Base-by-base conservation (phyloP, 2,113 vertebrate genomes). In the Bubo bubo region DNA sequence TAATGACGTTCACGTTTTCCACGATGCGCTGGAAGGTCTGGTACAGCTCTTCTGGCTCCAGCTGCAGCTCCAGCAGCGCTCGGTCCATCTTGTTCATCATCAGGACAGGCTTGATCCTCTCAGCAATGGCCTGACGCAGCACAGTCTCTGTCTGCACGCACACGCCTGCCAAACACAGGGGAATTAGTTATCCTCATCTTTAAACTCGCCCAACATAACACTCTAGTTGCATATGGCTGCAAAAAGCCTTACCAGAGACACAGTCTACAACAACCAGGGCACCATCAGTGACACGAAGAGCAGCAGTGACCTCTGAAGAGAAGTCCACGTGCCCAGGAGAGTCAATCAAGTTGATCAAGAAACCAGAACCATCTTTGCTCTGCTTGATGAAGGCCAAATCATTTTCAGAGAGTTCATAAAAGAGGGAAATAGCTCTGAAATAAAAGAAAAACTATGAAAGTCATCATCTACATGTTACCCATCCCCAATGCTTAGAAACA, bases 61-160 rank as follows among this genome's bases (percentile, higher is more conserved):
- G 98, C 98, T 99, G 99, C 97, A 99, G 97, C 97, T 99, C 99
- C 45, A 99, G 96, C 96, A 99, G 97, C 4, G 99, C 99, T 11
- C 99, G 98, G 98, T 99, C 99, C 99, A 99, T 99, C 97, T 99
- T 99, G 97, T 99, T 99, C 99, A 99, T 99, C 99, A 99, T 99
- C 92, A 99, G 98, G 22, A 99, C 99, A 0, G 99, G 99, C 88
- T 99, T 99, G 98, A 99, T 99, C 37, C 99, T 98, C 97, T 99
- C 99, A 0, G 98, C 98, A 30, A 99, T 99, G 75, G 99, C 99
- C 98, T 99, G 99, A 35, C 99, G 98, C 84, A 99, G 98, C 95
- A 99, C 99, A 0, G 99, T 99, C 97, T 99, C 99, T 0, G 99
- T 99, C 98, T 99, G 99, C 86, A 99, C 99, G 0, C 99, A 99